Percentiles rank a stretch among this genome's conserved stretches.
Evolutionary conservation across 2,797 vertebrate species (phyloP).

Genomic region (Simalia tracyae): DNA sequence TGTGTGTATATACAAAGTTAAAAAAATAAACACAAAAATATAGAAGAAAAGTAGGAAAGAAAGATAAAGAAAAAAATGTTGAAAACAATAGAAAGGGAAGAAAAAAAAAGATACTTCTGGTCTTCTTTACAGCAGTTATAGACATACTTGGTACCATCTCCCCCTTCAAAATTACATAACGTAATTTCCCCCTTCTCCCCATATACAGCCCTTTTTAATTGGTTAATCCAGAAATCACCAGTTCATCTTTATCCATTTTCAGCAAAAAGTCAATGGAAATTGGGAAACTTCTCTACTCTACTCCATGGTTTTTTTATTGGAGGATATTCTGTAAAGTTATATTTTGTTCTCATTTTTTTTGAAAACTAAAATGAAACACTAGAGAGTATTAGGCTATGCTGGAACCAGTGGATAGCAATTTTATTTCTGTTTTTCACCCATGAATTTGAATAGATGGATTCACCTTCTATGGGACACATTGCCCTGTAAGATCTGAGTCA

Average conservation of each 20-base stretch:
- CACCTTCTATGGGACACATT: not conserved
- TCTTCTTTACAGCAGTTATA: not conserved
- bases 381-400: not conserved
- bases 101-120: not conserved
- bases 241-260: not conserved
- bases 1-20: not conserved
- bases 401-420: not conserved
- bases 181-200: not conserved
- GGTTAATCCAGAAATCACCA: not conserved
- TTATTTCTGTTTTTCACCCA: not conserved
- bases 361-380: not conserved
- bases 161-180: not conserved
- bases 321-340: not conserved
- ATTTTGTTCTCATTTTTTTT: not conserved
- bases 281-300: not conserved
- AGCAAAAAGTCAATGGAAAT: not conserved
- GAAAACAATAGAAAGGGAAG: not conserved
- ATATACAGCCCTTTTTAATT: not conserved
- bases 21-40: not conserved
- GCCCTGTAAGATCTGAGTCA: not conserved
- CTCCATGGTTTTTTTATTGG: not conserved
- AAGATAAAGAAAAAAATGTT: not conserved
- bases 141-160: not conserved
- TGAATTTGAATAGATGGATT: not conserved
- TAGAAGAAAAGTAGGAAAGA: not conserved